phyloP scores from a whole-genome alignment of 2,888 invertebrate species.

The Dicranocentrus wangi region DNA sequence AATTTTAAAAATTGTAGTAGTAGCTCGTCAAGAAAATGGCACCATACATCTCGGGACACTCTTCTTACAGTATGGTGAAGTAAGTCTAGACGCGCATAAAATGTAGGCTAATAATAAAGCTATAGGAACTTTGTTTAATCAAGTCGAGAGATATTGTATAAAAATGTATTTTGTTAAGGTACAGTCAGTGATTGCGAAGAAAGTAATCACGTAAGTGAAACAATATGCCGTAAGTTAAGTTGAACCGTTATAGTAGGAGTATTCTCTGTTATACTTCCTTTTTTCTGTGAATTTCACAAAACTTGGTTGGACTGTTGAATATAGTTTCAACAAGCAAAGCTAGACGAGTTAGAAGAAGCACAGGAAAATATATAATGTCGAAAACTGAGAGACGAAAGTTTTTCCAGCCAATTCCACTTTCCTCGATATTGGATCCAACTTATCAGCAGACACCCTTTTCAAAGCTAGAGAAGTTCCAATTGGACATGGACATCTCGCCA shows the following conservation, averaged over 20 bases:
- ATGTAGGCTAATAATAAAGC: too few relatives aligned
- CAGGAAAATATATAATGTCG: slow-evolving; percentile 23
- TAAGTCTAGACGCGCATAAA: neutral
- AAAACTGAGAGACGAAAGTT: slow-evolving; percentile 50
- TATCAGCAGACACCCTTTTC: slow-evolving; percentile 49
- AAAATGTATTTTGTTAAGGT: neutral
- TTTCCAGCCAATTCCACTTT: slow-evolving; percentile 56
- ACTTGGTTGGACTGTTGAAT: too few relatives aligned
- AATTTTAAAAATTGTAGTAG: neutral
- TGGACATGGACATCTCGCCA: slow-evolving; percentile 44
- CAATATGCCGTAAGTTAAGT: too few relatives aligned
- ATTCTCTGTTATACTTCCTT: too few relatives aligned
- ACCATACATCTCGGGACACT: too few relatives aligned
- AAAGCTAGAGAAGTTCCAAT: slow-evolving; percentile 51
- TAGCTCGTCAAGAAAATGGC: neutral
- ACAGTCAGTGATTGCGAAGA: neutral
- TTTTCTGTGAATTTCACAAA: too few relatives aligned
- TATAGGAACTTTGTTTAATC: too few relatives aligned
- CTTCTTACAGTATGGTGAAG: neutral
- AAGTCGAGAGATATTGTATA: neutral
- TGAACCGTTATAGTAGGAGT: too few relatives aligned
- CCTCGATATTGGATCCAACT: slow-evolving; percentile 45
- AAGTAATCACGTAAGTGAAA: neutral
- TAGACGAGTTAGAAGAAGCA: too few relatives aligned
- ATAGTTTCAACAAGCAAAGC: too few relatives aligned